These are phyloP conservation scores for Ascaphus truei DNA, from an alignment of 2,113 vertebrate genomes.

Conservation along the genomic window DNA sequence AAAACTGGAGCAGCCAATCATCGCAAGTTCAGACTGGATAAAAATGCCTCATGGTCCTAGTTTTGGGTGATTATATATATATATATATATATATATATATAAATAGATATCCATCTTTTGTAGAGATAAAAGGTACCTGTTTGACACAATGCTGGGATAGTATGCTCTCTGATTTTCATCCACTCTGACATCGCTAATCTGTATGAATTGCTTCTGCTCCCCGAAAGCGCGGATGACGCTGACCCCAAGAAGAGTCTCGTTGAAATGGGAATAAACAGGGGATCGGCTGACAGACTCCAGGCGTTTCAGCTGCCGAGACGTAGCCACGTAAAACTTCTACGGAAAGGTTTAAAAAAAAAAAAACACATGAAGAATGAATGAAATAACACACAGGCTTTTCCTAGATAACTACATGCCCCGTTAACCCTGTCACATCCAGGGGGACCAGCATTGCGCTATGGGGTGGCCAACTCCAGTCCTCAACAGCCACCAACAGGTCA, in stretches of 20 bases:
- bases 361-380: too few relatives aligned
- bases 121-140: slow-evolving; percentile 66
- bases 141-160: slow-evolving; percentile 91
- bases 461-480: too few relatives aligned
- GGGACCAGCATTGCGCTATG: too few relatives aligned
- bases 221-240: slow-evolving; percentile 88
- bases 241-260: slow-evolving; percentile 85
- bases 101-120: not conserved
- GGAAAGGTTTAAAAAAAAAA: not conserved
- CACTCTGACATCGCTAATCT: slow-evolving; percentile 79
- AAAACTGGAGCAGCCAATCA: too few relatives aligned
- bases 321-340: slow-evolving; percentile 91
- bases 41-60: too few relatives aligned
- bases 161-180: slow-evolving; percentile 95
- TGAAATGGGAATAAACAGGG: slow-evolving; percentile 92
- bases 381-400: too few relatives aligned
- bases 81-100: too few relatives aligned
- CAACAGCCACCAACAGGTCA: too few relatives aligned
- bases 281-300: slow-evolving; percentile 92
- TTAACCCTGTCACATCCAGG: too few relatives aligned
- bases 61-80: too few relatives aligned
- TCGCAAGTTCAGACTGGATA: too few relatives aligned
- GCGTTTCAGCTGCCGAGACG: slow-evolving; percentile 89
- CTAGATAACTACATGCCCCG: too few relatives aligned
- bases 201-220: slow-evolving; percentile 83